These are phyloP conservation scores for Gambusia holbrooki DNA, from an alignment of 2,113 vertebrate genomes.

Conservation along the genomic window DNA sequence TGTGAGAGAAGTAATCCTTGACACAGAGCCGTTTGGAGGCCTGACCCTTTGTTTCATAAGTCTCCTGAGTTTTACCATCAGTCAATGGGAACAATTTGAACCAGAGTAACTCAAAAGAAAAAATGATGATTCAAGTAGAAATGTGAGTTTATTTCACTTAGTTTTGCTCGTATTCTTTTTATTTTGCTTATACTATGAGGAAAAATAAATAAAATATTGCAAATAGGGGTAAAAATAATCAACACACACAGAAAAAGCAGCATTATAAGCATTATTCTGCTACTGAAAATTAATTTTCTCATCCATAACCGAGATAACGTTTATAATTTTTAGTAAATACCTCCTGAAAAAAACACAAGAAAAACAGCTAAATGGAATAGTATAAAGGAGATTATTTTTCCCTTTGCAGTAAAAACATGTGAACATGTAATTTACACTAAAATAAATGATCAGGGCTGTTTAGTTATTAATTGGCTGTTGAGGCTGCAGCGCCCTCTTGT, in stretches of 20 bases:
- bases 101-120: background rate
- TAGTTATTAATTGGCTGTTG: background rate
- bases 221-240: too few relatives aligned
- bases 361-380: background rate
- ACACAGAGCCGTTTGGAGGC: slow-evolving; percentile 55
- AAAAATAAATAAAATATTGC: background rate
- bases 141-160: background rate
- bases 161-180: too few relatives aligned
- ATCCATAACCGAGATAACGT: background rate
- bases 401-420: background rate
- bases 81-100: slow-evolving; percentile 18
- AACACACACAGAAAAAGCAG: background rate
- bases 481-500: background rate
- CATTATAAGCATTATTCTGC: background rate
- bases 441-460: background rate
- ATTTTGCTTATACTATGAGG: too few relatives aligned
- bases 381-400: background rate
- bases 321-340: background rate
- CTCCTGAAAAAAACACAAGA: background rate
- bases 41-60: slow-evolving; percentile 67
- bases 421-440: background rate
- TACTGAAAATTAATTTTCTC: too few relatives aligned
- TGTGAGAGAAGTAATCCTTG: slow-evolving; percentile 71
- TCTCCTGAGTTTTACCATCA: slow-evolving; percentile 58
- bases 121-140: background rate